phyloP scores from a whole-genome alignment of 2,888 invertebrate species.

The Petrophora chlorosata region DNA sequence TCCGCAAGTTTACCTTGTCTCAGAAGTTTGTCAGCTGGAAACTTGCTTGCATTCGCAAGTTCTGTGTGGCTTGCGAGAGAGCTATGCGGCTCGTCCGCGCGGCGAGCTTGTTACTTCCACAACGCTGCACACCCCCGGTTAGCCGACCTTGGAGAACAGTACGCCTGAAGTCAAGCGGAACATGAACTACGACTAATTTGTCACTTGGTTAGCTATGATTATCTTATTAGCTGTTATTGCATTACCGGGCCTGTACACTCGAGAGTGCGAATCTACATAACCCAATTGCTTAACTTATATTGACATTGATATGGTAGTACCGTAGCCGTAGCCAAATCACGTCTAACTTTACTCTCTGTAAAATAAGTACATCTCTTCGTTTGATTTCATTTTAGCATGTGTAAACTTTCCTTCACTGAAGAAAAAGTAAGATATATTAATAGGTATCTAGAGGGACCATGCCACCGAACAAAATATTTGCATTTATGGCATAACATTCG shows the following conservation, averaged over 20 bases:
- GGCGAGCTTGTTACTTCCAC: constrained; percentile 14
- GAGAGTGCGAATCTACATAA: not conserved
- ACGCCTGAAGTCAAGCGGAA: constrained; percentile 42
- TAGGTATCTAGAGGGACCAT: too few relatives aligned
- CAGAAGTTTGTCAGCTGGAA: constrained; percentile 11
- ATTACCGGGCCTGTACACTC: not conserved
- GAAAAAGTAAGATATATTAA: too few relatives aligned
- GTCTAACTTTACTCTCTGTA: too few relatives aligned
- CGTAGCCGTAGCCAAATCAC: too few relatives aligned
- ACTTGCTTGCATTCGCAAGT: constrained; percentile 8
- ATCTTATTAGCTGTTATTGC: constrained; percentile 8
- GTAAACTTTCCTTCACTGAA: too few relatives aligned
- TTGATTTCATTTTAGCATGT: too few relatives aligned
- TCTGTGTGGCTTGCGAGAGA: not conserved
- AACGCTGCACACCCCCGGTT: constrained; percentile 1
- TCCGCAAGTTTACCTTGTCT: constrained; percentile 2
- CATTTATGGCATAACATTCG: not conserved
- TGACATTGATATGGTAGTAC: too few relatives aligned
- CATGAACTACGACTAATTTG: constrained; percentile 55
- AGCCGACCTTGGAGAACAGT: constrained; percentile 10
- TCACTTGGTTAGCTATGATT: constrained; percentile 43
- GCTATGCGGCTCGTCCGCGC: constrained; percentile 12
- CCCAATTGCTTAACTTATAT: not conserved
- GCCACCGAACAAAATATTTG: too few relatives aligned
- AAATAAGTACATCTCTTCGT: too few relatives aligned